phyloP scores from a whole-genome alignment of 2,888 invertebrate genomes.

The Cryptocephalus moraei region DNA sequence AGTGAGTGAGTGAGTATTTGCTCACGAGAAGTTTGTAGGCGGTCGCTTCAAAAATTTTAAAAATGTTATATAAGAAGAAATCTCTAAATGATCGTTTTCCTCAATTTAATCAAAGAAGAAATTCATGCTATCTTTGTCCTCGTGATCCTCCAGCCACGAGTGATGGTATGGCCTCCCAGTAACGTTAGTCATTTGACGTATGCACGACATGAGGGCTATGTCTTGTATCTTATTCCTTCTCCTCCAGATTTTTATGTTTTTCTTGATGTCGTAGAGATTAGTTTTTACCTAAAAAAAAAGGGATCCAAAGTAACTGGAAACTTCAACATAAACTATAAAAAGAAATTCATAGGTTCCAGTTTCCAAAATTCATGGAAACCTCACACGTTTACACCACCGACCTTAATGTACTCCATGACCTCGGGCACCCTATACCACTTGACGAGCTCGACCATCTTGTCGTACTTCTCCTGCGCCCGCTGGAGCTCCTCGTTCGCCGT shows the following conservation, averaged over 20 bases:
- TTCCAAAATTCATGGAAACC: too few relatives aligned
- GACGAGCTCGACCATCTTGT: conserved; percentile 30
- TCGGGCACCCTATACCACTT: conserved; percentile 40
- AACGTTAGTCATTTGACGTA: conserved; percentile 27
- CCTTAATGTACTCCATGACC: conserved; percentile 46
- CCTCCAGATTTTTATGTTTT: conserved; percentile 24
- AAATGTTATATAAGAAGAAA: too few relatives aligned
- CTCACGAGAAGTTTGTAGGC: too few relatives aligned
- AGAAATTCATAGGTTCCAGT: too few relatives aligned
- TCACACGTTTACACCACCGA: conserved; percentile 20
- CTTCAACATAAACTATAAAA: too few relatives aligned
- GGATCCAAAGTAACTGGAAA: too few relatives aligned
- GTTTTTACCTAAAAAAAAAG: conserved; percentile 31
- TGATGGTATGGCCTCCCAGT: conserved; percentile 7
- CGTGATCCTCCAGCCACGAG: too few relatives aligned
- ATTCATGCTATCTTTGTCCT: too few relatives aligned
- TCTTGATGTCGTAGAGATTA: conserved; percentile 26
- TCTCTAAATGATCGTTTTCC: too few relatives aligned
- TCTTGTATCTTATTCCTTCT: conserved; percentile 25
- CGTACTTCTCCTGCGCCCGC: conserved; percentile 29
- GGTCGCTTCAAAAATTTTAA: too few relatives aligned
- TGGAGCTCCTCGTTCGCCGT: conserved; percentile 32
- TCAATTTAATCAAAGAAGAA: too few relatives aligned
- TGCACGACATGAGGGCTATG: conserved; percentile 25
- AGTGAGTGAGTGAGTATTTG: too few relatives aligned